phyloP scores from a whole-genome alignment of 2,888 invertebrate genomes.

The Melieria picta region DNA sequence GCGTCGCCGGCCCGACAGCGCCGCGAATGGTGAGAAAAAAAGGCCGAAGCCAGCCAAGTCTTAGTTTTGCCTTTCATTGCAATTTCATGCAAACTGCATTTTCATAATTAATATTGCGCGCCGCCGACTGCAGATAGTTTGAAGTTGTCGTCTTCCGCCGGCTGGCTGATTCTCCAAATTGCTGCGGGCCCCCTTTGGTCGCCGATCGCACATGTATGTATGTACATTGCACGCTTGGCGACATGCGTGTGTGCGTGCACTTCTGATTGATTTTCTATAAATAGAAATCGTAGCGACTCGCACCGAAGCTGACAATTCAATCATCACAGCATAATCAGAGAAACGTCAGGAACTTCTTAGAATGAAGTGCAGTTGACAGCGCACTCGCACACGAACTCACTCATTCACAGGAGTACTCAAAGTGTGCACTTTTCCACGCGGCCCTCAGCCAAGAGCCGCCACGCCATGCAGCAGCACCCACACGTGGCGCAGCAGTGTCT shows the following conservation, averaged over 20 bases:
- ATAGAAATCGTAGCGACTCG: not conserved
- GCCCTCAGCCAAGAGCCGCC: not conserved
- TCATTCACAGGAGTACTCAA: not conserved
- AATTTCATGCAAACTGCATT: too few relatives aligned
- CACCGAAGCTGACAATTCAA: constrained; percentile 23
- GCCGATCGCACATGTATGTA: not conserved
- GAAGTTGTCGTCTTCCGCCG: too few relatives aligned
- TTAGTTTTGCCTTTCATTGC: too few relatives aligned
- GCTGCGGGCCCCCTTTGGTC: constrained; percentile 9
- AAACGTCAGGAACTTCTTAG: constrained; percentile 27
- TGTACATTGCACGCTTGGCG: not conserved
- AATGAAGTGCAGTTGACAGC: constrained; percentile 30
- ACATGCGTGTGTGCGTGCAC: constrained; percentile 9
- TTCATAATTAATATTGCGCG: too few relatives aligned
- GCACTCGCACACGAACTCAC: not conserved
- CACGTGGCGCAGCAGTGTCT: not conserved
- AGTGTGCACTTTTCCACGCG: not conserved
- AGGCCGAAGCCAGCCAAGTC: constrained; percentile 2
- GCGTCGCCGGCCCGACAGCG: too few relatives aligned
- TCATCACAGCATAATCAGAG: constrained; percentile 29
- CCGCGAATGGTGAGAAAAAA: not conserved
- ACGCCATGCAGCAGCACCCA: constrained; percentile 8
- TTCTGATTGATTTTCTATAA: constrained; percentile 31
- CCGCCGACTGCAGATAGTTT: too few relatives aligned
- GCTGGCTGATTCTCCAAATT: too few relatives aligned